Conservation (phyloP, 1,140 invertebrate species). For the Cyrtorhinus lividipennis region DNA sequence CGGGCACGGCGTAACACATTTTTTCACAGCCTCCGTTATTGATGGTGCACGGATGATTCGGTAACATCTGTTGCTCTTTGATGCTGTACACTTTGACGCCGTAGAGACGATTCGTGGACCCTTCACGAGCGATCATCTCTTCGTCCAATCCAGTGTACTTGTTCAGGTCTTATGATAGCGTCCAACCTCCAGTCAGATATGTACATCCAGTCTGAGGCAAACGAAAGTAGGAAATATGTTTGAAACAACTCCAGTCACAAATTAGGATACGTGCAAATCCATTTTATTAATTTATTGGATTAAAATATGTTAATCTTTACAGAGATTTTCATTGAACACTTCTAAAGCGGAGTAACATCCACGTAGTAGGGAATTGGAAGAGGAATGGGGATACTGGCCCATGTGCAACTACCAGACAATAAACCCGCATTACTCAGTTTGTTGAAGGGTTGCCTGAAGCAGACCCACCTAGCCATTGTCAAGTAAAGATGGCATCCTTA, state of each 20-base stretch:
- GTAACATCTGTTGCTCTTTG: slow-evolving; percentile 53
- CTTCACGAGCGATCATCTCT: slow-evolving; percentile 68
- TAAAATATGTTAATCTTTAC: no score
- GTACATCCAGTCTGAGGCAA: slow-evolving; percentile 91
- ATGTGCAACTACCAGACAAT: no score
- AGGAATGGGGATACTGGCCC: no score
- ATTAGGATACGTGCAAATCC: not conserved
- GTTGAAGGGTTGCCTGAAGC: no score
- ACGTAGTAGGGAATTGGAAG: no score
- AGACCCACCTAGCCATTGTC: no score
- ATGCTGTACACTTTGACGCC: slow-evolving; percentile 83
- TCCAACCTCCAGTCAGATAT: slow-evolving; percentile 95
- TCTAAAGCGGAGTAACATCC: no score
- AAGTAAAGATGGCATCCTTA: no score
- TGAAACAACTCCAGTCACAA: not conserved
- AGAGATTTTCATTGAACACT: no score
- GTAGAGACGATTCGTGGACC: slow-evolving; percentile 78
- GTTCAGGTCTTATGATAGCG: slow-evolving; percentile 79
- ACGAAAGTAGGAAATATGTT: no score
- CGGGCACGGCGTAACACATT: slow-evolving; percentile 83
- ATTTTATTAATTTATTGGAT: no score
- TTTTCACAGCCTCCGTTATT: slow-evolving; percentile 86
- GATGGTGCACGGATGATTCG: slow-evolving; percentile 63
- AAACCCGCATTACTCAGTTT: no score
- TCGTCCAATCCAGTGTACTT: slow-evolving; percentile 78